phyloP scores from a whole-genome alignment of 2,113 vertebrate genomes.

The Jaculus jaculus region DNA sequence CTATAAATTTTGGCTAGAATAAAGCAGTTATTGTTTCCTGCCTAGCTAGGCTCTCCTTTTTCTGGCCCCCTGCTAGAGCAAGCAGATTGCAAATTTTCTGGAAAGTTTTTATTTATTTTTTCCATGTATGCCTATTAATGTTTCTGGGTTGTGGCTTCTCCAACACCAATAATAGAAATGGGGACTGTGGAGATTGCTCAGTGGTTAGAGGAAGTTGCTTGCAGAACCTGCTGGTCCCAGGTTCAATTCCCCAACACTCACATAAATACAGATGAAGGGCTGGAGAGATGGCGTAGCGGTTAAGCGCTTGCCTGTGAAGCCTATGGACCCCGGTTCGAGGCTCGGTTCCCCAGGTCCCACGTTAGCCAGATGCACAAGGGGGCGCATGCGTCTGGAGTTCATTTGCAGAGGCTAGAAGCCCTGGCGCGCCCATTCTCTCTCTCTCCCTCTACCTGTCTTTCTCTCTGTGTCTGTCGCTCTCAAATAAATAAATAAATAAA shows the following conservation, averaged over 20 bases:
- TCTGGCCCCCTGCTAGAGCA: neutral
- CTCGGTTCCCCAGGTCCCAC: too few relatives aligned
- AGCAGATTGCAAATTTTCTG: neutral
- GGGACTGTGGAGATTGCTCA: neutral
- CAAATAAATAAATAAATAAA: too few relatives aligned
- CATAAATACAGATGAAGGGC: too few relatives aligned
- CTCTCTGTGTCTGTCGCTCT: too few relatives aligned
- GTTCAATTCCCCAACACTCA: neutral
- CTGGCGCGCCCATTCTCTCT: too few relatives aligned
- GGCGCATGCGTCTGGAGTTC: too few relatives aligned
- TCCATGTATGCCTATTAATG: neutral
- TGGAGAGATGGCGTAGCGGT: too few relatives aligned
- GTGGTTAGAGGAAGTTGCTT: neutral
- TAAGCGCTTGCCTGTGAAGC: too few relatives aligned
- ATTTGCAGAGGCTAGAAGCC: too few relatives aligned
- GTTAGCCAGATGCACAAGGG: too few relatives aligned
- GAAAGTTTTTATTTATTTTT: neutral
- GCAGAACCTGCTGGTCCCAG: neutral
- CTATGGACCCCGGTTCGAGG: too few relatives aligned
- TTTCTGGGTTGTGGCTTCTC: constrained; percentile 35
- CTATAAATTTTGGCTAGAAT: neutral
- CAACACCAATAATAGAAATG: constrained; percentile 13
- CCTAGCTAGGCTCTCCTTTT: neutral
- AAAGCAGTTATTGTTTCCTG: constrained; percentile 2
- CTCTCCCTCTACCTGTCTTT: too few relatives aligned